Base-by-base conservation (phyloP, 1,140 invertebrate species). In the Zaprionus ghesquierei region DNA sequence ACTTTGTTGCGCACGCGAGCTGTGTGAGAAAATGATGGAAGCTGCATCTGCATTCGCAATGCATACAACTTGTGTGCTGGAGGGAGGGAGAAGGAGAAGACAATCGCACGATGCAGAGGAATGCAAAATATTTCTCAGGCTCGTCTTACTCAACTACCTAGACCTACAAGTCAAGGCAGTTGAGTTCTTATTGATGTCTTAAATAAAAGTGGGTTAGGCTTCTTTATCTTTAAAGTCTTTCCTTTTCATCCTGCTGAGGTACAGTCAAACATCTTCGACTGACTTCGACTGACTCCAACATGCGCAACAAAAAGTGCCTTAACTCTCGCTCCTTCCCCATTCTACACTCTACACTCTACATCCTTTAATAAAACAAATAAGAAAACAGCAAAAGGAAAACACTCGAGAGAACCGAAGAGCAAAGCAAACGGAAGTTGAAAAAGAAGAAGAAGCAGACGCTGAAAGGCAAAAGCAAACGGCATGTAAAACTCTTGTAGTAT, bases 11-110 rank as follows among this genome's bases (percentile, higher is more conserved):
- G 75, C 59, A 64, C 20, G 15, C 20, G 56, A 66, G 59, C 60
- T 75, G 69, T 86, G 84, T 86, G 84, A 69, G 84, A 76, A 82
- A 76, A 69, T 22, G n/a, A 69, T 35, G 9, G 5, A 60, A 50
- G 29, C 50, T 23, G 46, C 46, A 41, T 58, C 69, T 44, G 35
- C 35, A 41, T 46, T 61, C 15, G 9, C 2, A 51, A 56, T 56
- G 41, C 22, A 49, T 69, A 25, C 29, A n/a, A 31, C 12, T 3
- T 1, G 13, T 15, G 44, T 4, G 9, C 3, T 10, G 20, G 13
- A 49, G 3, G 31, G 10, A 13, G 31, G 10, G 25, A 25, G 25
- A 25, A 12, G 10, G 4, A 46, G 20, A 5, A 51, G 23, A 27
- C 23, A 51, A 46, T 22, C 9, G 13, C 9, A 8, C 35, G 29